These are phyloP conservation scores for Fragum whitleyi DNA, from an alignment of 2,888 invertebrate genomes.

Conservation along the genomic window DNA sequence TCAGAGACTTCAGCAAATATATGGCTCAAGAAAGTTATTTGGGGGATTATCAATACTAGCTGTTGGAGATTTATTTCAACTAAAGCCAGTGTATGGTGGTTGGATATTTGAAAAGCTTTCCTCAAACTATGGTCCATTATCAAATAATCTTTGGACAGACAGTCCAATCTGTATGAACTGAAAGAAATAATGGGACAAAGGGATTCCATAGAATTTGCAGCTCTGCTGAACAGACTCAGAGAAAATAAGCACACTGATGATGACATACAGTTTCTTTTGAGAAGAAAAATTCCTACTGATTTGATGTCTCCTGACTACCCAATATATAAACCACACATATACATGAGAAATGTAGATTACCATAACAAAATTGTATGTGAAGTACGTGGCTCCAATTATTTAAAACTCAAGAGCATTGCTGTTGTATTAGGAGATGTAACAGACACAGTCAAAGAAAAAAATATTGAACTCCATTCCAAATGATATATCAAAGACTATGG, in stretches of 20 bases:
- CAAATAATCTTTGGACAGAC: constrained; percentile 54
- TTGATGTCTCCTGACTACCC: not conserved
- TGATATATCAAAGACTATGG: not conserved
- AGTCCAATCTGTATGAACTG: no score
- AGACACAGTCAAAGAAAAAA: not conserved
- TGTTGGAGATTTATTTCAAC: constrained; percentile 49
- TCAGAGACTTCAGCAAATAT: constrained; percentile 48
- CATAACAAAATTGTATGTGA: no score
- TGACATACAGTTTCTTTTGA: not conserved
- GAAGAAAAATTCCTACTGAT: no score
- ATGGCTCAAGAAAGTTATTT: constrained; percentile 42
- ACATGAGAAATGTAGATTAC: not conserved
- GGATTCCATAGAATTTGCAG: not conserved
- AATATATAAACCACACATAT: not conserved
- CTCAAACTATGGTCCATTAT: constrained; percentile 8
- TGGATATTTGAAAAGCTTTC: constrained; percentile 39
- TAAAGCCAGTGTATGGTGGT: constrained; percentile 50
- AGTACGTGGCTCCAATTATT: no score
- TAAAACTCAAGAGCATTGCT: no score
- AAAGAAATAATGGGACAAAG: constrained; percentile 52
- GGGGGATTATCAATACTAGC: constrained; percentile 47
- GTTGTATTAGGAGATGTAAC: no score
- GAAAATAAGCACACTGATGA: not conserved
- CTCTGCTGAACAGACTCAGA: not conserved
- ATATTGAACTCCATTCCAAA: not conserved